A percentile compares a stretch with the other conserved stretches of the same genome.
phyloP scores from a whole-genome alignment of 1,140 invertebrate genomes.

The Colletes gigas region DNA sequence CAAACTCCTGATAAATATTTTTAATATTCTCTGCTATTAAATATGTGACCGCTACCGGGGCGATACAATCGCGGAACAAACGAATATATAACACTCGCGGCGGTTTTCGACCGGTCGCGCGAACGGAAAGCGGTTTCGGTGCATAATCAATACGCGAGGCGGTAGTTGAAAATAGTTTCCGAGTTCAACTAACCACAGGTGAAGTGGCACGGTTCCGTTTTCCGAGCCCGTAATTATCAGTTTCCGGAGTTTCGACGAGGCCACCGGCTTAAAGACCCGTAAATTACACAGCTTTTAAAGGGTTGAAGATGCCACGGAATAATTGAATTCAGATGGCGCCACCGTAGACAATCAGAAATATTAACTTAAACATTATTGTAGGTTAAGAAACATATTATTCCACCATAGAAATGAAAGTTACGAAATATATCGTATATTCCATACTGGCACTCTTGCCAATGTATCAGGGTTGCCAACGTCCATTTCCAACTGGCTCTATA shows the following conservation, averaged over 20 bases:
- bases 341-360: neutral
- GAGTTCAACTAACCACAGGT: conserved; percentile 6
- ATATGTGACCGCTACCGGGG: no score
- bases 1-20: no score
- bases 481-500: no score
- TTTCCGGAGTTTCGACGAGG: conserved; percentile 1
- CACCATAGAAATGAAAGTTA: no score
- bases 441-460: no score
- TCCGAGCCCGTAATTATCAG: conserved; percentile 23
- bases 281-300: neutral
- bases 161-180: conserved; percentile 29
- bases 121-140: neutral
- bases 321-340: neutral
- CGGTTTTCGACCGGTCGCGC: neutral
- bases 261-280: neutral
- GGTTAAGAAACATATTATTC: no score
- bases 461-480: no score
- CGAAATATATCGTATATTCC: no score
- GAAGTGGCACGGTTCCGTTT: conserved; percentile 26
- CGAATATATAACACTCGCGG: neutral
- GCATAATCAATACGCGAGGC: conserved; percentile 19
- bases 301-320: neutral
- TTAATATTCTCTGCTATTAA: no score
- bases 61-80: no score
- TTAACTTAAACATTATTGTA: no score